Base-by-base conservation (phyloP, 2,113 vertebrate species). In the Xiphophorus couchianus region DNA sequence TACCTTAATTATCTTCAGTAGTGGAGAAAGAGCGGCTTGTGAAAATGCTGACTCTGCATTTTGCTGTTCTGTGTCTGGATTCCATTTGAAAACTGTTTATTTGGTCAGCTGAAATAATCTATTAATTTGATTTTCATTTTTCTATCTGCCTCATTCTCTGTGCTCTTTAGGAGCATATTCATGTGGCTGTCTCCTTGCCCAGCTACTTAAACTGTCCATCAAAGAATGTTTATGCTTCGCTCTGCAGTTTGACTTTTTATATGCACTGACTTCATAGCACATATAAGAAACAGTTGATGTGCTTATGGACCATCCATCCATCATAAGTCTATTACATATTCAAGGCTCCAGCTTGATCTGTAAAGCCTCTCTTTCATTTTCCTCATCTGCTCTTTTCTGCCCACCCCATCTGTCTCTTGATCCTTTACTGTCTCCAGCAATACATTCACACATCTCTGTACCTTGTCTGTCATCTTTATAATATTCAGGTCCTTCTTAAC, bases 221-320 rank as follows among this genome's bases (percentile, higher is more conserved):
- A 84, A 88, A 81, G 58, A 67, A 74, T 84, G 78, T 84, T 87
- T 89, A 83, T 83, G 82, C 82, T 88, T 73, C 27, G 66, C 60
- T 42, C 76, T 63, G 42, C 84, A 68, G 67, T 77, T 79, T 77
- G 75, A 85, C 77, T 89, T n/a, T 72, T 75, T 80, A 84, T 78
- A 35, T 76, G 73, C 73, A 82, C 73, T n/a, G 58, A 83, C 44
- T 88, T 89, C 88, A 88, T 86, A 73, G 68, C 63, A 90, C 87
- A 82, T 81, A 79, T 80, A 81, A 78, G 73, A 74, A 84, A 70
- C 71, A 77, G 72, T 78, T 88, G 82, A 89, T 82, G 74, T 73
- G 81, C 42, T 67, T 79, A 69, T 71, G 62, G 76, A 31, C 76
- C 71, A 83, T 69, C 84, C 81, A 88, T 90, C 87, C 78, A 88